These are phyloP conservation scores for Peromyscus californicus DNA, from an alignment of 2,113 vertebrate genomes.

Conservation along the genomic window DNA sequence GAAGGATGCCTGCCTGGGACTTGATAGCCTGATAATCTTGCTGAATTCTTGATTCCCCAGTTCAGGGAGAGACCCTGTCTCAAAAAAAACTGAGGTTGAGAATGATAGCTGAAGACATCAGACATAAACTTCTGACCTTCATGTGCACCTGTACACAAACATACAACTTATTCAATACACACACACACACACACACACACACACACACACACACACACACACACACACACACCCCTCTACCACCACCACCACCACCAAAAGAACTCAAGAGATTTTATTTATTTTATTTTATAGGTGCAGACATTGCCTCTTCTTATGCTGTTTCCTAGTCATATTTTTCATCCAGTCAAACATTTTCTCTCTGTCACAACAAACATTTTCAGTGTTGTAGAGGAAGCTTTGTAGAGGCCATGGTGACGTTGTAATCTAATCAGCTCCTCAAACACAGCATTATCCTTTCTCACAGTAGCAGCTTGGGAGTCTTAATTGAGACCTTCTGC, in stretches of 20 bases:
- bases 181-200: neutral
- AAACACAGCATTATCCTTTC: neutral
- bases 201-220: neutral
- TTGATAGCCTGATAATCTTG: neutral
- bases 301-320: neutral
- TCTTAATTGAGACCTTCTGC: neutral
- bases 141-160: neutral
- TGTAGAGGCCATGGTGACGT: neutral
- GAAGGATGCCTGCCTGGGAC: neutral
- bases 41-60: neutral
- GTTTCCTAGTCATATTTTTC: neutral
- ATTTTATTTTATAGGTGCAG: neutral
- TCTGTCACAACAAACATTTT: neutral
- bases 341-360: neutral
- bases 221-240: neutral
- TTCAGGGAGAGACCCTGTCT: neutral
- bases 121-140: neutral
- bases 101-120: neutral
- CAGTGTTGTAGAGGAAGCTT: neutral
- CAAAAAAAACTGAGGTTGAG: neutral
- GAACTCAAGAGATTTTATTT: neutral
- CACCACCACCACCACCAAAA: neutral
- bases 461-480: neutral
- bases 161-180: neutral
- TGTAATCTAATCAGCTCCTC: conserved; percentile 18